Evolutionary conservation across 1,140 invertebrate genomes (phyloP).

Genomic region (Neodiprion lecontei): DNA sequence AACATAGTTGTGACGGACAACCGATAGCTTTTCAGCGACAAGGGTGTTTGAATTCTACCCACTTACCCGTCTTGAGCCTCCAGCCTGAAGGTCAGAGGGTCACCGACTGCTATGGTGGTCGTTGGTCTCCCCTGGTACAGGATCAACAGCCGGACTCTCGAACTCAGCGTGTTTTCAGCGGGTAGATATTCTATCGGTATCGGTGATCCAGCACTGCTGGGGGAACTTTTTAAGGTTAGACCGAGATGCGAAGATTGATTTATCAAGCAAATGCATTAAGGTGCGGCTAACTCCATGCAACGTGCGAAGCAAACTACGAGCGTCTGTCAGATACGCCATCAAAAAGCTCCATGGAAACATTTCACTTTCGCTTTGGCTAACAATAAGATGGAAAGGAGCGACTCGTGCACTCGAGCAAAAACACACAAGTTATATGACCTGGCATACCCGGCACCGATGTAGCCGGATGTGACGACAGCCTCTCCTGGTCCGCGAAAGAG

Average conservation of each 20-base stretch:
- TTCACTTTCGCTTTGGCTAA: not conserved
- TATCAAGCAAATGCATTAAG: too few relatives aligned
- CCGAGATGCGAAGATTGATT: not conserved
- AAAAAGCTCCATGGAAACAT: not conserved
- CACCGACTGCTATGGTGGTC: slow-evolving; percentile 92
- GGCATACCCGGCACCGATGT: slow-evolving; percentile 88
- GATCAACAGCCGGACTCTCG: slow-evolving; percentile 83
- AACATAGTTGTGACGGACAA: not conserved
- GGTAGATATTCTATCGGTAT: slow-evolving; percentile 91
- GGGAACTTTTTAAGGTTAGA: slow-evolving; percentile 2
- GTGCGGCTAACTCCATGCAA: not conserved
- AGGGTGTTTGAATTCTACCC: not conserved
- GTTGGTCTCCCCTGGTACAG: slow-evolving; percentile 89
- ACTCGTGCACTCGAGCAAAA: not conserved
- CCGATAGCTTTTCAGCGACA: not conserved
- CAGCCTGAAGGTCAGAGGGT: slow-evolving; percentile 87
- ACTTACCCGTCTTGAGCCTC: slow-evolving; percentile 82
- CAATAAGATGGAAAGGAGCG: not conserved
- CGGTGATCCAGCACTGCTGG: slow-evolving; percentile 81
- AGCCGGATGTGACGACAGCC: slow-evolving; percentile 90
- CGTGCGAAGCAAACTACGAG: not conserved
- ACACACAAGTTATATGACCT: slow-evolving; percentile 11
- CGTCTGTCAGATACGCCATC: too few relatives aligned
- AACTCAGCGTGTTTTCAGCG: slow-evolving; percentile 88
- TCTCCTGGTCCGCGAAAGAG: slow-evolving; percentile 89